Evolutionary conservation across 2,888 invertebrate genomes (phyloP).

Genomic region (Yponomeuta evonymella): DNA sequence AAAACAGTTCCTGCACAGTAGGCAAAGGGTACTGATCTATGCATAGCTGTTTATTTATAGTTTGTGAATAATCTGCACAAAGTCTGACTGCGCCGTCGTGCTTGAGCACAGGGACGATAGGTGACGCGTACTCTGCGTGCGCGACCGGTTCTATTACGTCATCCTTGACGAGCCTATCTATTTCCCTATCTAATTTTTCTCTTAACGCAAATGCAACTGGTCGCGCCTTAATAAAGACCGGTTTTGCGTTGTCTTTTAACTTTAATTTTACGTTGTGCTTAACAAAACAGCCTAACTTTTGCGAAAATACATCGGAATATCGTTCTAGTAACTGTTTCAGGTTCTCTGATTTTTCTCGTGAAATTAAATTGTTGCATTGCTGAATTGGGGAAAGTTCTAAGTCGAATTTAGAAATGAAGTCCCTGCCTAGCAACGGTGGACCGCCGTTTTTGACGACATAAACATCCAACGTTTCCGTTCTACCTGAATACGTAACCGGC

Average conservation of each 20-base stretch:
- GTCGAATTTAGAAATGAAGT: constrained; percentile 18
- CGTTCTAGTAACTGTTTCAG: not conserved
- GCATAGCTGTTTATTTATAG: constrained; percentile 4
- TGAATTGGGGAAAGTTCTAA: constrained; percentile 5
- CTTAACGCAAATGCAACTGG: no score
- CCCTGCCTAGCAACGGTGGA: constrained; percentile 15
- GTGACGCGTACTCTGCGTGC: not conserved
- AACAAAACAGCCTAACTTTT: not conserved
- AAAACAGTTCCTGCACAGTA: constrained; percentile 7
- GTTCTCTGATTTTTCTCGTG: not conserved
- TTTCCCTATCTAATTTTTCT: no score
- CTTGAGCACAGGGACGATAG: constrained; percentile 2
- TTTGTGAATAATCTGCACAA: constrained; percentile 9
- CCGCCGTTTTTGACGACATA: constrained; percentile 8
- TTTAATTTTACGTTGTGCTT: constrained; percentile 4
- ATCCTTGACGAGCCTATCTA: not conserved
- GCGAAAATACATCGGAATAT: not conserved
- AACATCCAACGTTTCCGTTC: not conserved
- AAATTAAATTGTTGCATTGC: not conserved
- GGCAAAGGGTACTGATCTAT: constrained; percentile 11
- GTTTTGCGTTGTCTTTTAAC: no score
- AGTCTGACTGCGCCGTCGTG: constrained; percentile 5
- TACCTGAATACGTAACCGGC: not conserved
- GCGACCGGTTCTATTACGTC: not conserved
- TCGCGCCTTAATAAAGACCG: no score